Evolutionary conservation across 2,797 vertebrate species (phyloP).

Genomic region (Gymnocypris eckloni): DNA sequence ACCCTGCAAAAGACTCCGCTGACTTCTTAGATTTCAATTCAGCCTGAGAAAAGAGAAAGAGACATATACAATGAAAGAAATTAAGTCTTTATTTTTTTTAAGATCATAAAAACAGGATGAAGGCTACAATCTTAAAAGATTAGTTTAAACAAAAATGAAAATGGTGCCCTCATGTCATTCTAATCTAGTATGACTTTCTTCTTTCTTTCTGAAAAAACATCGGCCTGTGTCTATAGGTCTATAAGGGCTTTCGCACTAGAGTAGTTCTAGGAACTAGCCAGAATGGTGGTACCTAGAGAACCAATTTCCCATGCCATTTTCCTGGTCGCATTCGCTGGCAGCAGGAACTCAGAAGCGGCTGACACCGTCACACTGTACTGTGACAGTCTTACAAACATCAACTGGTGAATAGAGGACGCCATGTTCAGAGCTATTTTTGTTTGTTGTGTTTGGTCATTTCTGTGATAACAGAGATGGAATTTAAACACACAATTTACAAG

Average conservation of each 20-base stretch:
- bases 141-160: not conserved
- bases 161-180: not conserved
- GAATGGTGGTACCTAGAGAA: not conserved
- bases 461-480: no score
- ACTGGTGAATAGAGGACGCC: no score
- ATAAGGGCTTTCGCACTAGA: not conserved
- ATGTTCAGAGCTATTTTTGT: no score
- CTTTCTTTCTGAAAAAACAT: not conserved
- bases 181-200: slow-evolving; percentile 1
- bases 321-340: no score
- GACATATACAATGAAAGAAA: not conserved
- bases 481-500: no score
- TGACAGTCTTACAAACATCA: no score
- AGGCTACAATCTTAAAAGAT: slow-evolving; percentile 13
- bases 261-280: not conserved
- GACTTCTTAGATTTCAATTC: slow-evolving; percentile 95
- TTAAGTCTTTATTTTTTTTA: not conserved
- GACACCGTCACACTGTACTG: no score
- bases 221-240: not conserved
- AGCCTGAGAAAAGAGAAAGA: slow-evolving; percentile 74
- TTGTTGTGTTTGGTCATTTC: no score
- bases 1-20: slow-evolving; percentile 82
- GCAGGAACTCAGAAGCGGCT: no score
- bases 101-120: not conserved
- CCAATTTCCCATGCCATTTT: no score